phyloP scores from a whole-genome alignment of 2,113 vertebrate genomes.

The Camelus bactrianus region DNA sequence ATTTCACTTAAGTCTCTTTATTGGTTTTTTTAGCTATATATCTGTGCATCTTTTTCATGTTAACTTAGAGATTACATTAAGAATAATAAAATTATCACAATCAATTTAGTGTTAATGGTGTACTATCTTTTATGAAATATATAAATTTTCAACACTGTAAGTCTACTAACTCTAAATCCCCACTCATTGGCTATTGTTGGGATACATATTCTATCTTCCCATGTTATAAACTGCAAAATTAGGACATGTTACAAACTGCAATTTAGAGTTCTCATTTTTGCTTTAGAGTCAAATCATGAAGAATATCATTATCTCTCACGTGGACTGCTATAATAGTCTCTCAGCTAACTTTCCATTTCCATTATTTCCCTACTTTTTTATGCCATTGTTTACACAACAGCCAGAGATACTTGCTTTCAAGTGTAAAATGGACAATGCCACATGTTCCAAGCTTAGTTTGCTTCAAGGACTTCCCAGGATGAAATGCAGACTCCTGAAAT shows the following conservation, averaged over 20 bases:
- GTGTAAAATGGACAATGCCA: not conserved
- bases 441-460: conserved; percentile 9
- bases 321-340: not conserved
- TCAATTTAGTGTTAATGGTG: not conserved
- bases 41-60: not conserved
- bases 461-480: not conserved
- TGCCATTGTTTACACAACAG: conserved; percentile 16
- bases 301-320: not conserved
- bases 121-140: not conserved
- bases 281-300: conserved; percentile 27
- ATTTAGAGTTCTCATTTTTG: not conserved
- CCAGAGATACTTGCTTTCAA: conserved; percentile 34
- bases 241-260: not conserved
- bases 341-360: not conserved
- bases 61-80: conserved; percentile 18
- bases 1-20: conserved; percentile 12
- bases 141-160: not conserved
- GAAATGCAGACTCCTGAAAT: not conserved
- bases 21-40: conserved; percentile 8
- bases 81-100: conserved; percentile 41
- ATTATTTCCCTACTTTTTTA: not conserved
- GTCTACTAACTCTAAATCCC: not conserved
- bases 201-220: not conserved
- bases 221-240: not conserved
- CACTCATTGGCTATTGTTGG: not conserved